These are phyloP conservation scores for Hepsetus odoe DNA, from an alignment of 2,113 vertebrate species.

Conservation along the genomic window DNA sequence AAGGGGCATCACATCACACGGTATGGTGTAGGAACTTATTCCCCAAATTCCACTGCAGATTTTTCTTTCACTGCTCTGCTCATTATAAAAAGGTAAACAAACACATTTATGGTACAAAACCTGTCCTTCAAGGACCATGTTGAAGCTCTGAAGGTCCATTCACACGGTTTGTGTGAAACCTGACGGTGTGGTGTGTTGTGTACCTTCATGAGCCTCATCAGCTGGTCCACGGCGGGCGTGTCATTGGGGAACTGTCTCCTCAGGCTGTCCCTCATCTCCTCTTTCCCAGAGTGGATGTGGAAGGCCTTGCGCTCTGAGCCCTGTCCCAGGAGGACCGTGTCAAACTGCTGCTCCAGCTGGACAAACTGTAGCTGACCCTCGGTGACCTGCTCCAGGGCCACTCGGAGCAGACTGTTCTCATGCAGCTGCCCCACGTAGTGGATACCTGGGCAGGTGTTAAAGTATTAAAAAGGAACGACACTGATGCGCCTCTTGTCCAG, in stretches of 20 bases:
- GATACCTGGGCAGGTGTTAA: conserved; percentile 67
- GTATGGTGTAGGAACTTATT: no score
- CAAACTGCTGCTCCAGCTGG: conserved; percentile 77
- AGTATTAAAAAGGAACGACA: not conserved
- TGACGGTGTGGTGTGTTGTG: no score
- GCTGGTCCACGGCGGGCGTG: conserved; percentile 74
- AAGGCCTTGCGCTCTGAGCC: conserved; percentile 67
- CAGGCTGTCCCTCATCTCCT: conserved; percentile 69
- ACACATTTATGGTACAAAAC: no score
- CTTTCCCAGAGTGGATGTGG: conserved; percentile 74
- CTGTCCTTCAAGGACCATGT: no score
- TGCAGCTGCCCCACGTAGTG: conserved; percentile 86
- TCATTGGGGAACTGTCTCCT: conserved; percentile 81
- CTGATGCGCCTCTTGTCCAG: no score
- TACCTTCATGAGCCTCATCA: conserved; percentile 82
- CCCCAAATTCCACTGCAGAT: no score
- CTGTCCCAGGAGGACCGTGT: conserved; percentile 70
- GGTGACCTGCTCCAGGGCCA: conserved; percentile 82
- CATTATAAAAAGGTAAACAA: no score
- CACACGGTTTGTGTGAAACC: no score
- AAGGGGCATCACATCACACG: no score
- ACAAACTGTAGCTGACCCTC: conserved; percentile 82
- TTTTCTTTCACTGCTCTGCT: not conserved
- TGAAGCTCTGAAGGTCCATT: no score
- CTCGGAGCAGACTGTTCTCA: conserved; percentile 73